Evolutionary conservation across 2,888 invertebrate genomes (phyloP).

Genomic region (Caenorhabditis sp.): DNA sequence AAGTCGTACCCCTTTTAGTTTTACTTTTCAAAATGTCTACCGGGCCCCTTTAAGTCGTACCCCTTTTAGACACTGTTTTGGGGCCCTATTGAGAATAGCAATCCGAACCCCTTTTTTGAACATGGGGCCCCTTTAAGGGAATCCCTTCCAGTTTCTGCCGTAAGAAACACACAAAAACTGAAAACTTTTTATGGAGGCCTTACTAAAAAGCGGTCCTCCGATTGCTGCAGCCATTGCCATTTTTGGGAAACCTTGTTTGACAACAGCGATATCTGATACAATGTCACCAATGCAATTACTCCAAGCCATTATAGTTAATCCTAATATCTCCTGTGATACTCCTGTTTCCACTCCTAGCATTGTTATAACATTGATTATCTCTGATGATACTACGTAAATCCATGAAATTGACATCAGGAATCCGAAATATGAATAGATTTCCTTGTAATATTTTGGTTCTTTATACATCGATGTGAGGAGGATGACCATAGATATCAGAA

Average conservation of each 20-base stretch:
- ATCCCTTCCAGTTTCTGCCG: too few relatives aligned
- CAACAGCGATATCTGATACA: conserved; percentile 77
- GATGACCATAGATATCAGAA: conserved; percentile 47
- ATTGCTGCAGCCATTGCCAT: conserved; percentile 80
- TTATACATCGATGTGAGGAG: conserved; percentile 42
- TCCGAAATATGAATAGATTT: conserved; percentile 73
- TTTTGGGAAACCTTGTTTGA: conserved; percentile 77
- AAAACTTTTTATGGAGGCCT: too few relatives aligned
- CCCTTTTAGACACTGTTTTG: too few relatives aligned
- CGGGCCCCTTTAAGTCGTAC: too few relatives aligned
- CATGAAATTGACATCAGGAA: conserved; percentile 76
- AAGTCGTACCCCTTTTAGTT: too few relatives aligned
- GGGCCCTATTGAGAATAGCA: too few relatives aligned
- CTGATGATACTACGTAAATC: conserved; percentile 77
- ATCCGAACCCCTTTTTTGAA: too few relatives aligned
- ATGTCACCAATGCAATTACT: conserved; percentile 78
- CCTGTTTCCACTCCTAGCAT: conserved; percentile 76
- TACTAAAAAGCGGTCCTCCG: conserved; percentile 79
- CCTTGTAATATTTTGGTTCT: conserved; percentile 56
- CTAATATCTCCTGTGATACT: conserved; percentile 73
- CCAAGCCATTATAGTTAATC: conserved; percentile 78
- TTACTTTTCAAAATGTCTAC: too few relatives aligned
- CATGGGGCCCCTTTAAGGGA: too few relatives aligned
- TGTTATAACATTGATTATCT: conserved; percentile 76
- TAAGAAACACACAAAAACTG: too few relatives aligned